Conservation (phyloP, 2,797 vertebrate genomes). For the Sardinella longiceps region DNA sequence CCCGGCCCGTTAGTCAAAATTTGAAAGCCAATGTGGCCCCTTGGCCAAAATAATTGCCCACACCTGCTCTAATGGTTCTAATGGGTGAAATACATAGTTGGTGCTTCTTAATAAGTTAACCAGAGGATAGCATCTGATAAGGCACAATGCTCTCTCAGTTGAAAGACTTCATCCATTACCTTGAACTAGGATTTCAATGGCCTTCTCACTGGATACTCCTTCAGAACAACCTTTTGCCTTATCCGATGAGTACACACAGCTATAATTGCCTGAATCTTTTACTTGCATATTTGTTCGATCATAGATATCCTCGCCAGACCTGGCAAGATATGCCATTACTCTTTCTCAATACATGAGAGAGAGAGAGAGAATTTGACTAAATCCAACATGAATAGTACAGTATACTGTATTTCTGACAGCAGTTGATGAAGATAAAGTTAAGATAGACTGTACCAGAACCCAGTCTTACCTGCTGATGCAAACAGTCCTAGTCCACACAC, state of each 20-base stretch:
- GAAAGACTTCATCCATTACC: background rate
- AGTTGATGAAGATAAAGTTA: background rate
- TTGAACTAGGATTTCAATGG: background rate
- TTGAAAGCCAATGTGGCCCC: too few species aligned
- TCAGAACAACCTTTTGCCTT: background rate
- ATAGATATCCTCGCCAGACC: background rate
- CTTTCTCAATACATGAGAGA: too few species aligned
- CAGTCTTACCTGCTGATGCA: background rate
- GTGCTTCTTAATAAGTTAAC: too few species aligned
- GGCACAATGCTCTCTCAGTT: background rate
- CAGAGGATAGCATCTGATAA: too few species aligned
- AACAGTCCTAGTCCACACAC: background rate
- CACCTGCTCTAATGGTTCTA: too few species aligned
- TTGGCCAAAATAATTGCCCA: too few species aligned
- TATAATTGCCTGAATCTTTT: background rate
- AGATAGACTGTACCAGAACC: background rate
- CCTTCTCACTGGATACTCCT: background rate
- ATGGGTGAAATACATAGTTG: too few species aligned
- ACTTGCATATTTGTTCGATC: background rate
- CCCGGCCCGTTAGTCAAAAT: too few species aligned
- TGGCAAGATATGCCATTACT: background rate
- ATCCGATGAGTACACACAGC: background rate
- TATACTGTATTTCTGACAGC: background rate
- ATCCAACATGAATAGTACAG: background rate
- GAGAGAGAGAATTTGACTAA: background rate